A percentile compares a stretch with the other conserved stretches of the same genome.
phyloP scores from a whole-genome alignment of 2,888 invertebrate species.

The Drosophila flavopinicola region DNA sequence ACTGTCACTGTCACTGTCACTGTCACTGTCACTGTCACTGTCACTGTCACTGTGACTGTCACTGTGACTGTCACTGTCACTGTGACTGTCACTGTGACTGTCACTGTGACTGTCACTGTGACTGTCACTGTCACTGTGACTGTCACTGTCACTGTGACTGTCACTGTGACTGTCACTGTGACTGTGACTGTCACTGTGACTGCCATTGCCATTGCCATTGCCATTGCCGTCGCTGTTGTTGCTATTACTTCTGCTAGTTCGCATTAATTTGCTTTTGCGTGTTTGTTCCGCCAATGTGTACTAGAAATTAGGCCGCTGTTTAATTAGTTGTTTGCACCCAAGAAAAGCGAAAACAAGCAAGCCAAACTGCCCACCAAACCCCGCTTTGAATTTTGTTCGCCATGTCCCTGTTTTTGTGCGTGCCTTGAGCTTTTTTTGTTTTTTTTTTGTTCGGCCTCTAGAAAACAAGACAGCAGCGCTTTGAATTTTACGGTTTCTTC shows the following conservation, averaged over 20 bases:
- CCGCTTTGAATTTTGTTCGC: conserved; percentile 30
- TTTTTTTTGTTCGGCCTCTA: too few species aligned
- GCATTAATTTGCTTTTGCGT: conserved; percentile 31
- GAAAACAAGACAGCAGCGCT: conserved; percentile 1
- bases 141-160: too few species aligned
- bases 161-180: too few species aligned
- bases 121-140: too few species aligned
- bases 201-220: too few species aligned
- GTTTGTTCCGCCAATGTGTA: conserved; percentile 23
- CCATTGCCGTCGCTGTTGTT: neutral
- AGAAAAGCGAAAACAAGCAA: neutral
- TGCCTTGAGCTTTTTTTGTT: neutral
- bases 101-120: too few species aligned
- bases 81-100: too few species aligned
- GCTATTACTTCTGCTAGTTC: neutral
- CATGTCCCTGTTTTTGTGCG: conserved; percentile 33
- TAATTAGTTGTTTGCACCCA: conserved; percentile 11
- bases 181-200: too few species aligned
- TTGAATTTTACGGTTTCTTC: conserved; percentile 8
- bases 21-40: too few species aligned
- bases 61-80: too few species aligned
- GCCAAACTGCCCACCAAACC: neutral
- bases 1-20: too few species aligned
- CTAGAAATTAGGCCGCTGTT: conserved; percentile 23
- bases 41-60: too few species aligned